Percentiles rank a stretch among this genome's conserved stretches.
Conservation (phyloP, 2,113 vertebrate species). For the Piaya cayana region DNA sequence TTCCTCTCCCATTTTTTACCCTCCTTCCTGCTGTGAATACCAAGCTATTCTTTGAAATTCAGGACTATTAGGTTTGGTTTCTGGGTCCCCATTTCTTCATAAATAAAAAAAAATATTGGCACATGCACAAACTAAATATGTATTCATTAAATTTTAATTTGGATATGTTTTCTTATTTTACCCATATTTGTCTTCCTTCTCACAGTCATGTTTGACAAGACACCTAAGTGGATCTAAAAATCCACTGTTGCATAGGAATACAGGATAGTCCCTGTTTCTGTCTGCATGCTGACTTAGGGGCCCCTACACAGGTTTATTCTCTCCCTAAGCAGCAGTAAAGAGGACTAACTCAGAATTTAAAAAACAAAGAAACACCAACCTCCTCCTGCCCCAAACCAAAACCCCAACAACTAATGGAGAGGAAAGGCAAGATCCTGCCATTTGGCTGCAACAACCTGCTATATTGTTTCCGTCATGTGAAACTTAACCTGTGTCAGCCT, state of each 20-base stretch:
- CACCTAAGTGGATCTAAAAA: neutral
- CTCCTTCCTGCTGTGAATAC: neutral
- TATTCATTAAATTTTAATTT: neutral
- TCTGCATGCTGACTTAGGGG: neutral
- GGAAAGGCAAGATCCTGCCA: neutral
- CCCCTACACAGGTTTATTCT: neutral
- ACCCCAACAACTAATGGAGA: neutral
- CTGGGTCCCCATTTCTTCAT: neutral
- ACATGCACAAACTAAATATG: neutral
- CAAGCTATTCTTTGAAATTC: neutral
- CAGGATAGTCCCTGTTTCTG: neutral
- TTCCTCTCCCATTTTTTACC: neutral
- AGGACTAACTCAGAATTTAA: neutral
- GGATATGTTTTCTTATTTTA: neutral
- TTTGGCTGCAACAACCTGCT: neutral
- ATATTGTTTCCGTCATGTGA: neutral
- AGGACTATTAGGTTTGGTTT: neutral
- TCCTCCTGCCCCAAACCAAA: too few species aligned
- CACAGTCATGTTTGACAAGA: neutral
- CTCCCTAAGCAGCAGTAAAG: neutral
- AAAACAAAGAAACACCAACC: neutral
- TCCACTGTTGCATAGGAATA: constrained; percentile 7
- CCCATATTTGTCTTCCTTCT: neutral
- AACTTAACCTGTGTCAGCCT: neutral
- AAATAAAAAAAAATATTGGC: neutral